Evolutionary conservation across 2,888 invertebrate species (phyloP), one percentile per base, ranked within the genome.

Genomic region (Disparrhopalites patrizii): DNA sequence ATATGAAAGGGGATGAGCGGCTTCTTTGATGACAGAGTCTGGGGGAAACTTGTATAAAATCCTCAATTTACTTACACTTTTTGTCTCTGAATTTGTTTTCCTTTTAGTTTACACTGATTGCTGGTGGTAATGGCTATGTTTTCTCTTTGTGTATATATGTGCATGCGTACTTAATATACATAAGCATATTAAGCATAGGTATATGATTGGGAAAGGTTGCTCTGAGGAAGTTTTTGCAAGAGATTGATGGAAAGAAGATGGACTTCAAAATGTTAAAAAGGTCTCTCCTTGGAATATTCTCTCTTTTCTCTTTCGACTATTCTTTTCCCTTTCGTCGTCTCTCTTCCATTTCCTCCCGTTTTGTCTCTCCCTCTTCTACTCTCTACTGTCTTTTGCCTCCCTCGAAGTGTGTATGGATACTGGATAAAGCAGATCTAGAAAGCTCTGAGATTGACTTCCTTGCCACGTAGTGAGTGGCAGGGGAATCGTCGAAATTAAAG

Each of bases 391-490:
- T 40, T 47, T 31, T 58, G 33, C 30, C 30, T 31, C 33, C 20
- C 28, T 50, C 50, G 56, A 52, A 33, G 55, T 52, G 55, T 27
- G 18, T 25, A 36, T 30, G 36, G 25, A 36, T 23, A 10, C 27
- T 47, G 62, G 50, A 54, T 28, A 18, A 40, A 43, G 51, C 27
- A 27, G 51, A 57, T 27, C 54, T 54, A 38, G 51, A 64, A 51
- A 31, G 27, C 50, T 20, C n/a, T 50, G 57, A 36, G 30, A 70
- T 70, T 71, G 61, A 69, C 60, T 71, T 71, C 55, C 71, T 69
- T 63, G 40, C 71, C 71, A 71, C 71, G 71, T 71, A 68, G 55
- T 55, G 64, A 57, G 36, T 56, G 52, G 61, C 55, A 61, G n/a
- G n/a, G n/a, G n/a, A n/a, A n/a, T n/a, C n/a, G n/a, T n/a, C n/a